Percentiles rank a stretch among this genome's conserved stretches.
Conservation (phyloP, 2,113 vertebrate genomes). For the Bubo bubo region DNA sequence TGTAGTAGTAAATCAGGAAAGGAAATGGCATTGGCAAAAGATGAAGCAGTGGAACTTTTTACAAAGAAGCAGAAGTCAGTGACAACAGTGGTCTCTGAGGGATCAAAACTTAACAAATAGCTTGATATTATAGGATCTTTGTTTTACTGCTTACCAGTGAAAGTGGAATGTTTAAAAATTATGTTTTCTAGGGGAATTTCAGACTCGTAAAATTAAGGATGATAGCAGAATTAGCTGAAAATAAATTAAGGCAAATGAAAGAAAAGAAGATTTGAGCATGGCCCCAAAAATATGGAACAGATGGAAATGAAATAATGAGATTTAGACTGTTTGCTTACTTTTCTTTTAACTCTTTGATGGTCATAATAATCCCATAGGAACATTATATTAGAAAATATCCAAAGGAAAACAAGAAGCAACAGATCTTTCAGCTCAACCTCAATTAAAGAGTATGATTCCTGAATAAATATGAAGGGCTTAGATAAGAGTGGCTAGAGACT, state of each 20-base stretch:
- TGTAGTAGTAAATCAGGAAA: neutral
- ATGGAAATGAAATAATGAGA: neutral
- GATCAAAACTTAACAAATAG: neutral
- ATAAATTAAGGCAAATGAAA: neutral
- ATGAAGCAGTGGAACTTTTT: neutral
- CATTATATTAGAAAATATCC: neutral
- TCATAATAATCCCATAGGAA: neutral
- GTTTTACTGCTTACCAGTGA: neutral
- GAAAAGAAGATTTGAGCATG: neutral
- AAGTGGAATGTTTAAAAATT: neutral
- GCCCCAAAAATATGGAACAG: neutral
- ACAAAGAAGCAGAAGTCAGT: neutral
- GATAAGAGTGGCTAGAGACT: neutral
- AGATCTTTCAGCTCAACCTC: neutral
- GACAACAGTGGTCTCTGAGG: neutral
- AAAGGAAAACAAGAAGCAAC: neutral
- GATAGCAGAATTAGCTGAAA: neutral
- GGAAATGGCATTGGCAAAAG: neutral
- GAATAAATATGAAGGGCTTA: constrained; percentile 41
- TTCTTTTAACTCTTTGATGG: neutral
- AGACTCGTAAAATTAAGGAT: neutral
- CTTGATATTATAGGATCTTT: neutral
- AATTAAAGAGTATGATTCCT: neutral
- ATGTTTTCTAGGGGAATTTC: neutral
- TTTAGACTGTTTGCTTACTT: neutral